Evolutionary conservation across 2,797 vertebrate species (phyloP).

Genomic region (Protonibea diacanthus): DNA sequence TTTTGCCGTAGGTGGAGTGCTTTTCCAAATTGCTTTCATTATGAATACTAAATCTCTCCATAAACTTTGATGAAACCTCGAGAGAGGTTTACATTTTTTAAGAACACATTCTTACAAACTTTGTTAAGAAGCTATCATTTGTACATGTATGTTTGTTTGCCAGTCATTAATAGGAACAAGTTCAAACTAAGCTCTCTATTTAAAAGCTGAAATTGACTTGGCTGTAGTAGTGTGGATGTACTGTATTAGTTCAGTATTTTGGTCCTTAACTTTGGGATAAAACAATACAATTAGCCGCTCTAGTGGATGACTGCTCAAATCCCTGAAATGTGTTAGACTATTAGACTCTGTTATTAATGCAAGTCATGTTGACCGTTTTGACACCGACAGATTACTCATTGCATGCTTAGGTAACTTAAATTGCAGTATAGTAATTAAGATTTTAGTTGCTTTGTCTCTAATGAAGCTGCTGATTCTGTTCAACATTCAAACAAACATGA

Average conservation of each 20-base stretch:
- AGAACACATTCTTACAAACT: constrained; percentile 54
- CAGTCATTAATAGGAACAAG: constrained; percentile 61
- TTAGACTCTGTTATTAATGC: constrained; percentile 66
- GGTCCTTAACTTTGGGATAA: constrained; percentile 76
- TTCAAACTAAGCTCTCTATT: constrained; percentile 69
- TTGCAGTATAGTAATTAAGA: constrained; percentile 34
- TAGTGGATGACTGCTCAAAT: constrained; percentile 78
- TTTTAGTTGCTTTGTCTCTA: constrained; percentile 12
- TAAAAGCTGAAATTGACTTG: constrained; percentile 74
- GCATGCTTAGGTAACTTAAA: constrained; percentile 46
- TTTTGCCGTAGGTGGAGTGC: constrained; percentile 75
- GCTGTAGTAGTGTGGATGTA: constrained; percentile 60
- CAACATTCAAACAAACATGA: constrained; percentile 16
- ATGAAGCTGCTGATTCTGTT: constrained; percentile 16
- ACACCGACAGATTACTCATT: constrained; percentile 62
- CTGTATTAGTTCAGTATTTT: constrained; percentile 75
- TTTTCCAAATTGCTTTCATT: constrained; percentile 79
- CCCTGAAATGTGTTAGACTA: constrained; percentile 75
- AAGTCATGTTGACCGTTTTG: constrained; percentile 70
- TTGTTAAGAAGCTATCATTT: constrained; percentile 61
- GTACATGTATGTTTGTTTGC: constrained; percentile 45
- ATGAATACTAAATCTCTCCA: constrained; percentile 67
- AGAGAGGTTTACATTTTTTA: constrained; percentile 59
- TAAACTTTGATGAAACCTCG: constrained; percentile 75
- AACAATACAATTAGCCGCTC: constrained; percentile 81